These are phyloP conservation scores for Orestias chungarensis DNA, from an alignment of 2,797 vertebrate genomes.

Conservation along the genomic window DNA sequence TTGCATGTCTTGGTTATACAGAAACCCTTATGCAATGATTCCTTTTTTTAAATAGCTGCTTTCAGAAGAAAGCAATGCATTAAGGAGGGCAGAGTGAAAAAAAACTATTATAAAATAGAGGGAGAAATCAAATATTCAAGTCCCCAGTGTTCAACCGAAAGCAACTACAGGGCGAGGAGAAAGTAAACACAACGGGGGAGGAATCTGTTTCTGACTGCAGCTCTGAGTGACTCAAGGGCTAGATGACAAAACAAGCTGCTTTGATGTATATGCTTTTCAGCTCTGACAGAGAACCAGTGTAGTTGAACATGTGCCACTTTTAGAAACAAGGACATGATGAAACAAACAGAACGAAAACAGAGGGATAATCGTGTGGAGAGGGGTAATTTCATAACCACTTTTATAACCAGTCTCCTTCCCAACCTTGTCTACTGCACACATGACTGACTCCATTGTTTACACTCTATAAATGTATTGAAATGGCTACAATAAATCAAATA, in stretches of 20 bases:
- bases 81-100: background rate
- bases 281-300: conserved; percentile 33
- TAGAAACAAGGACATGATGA: conserved; percentile 40
- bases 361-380: conserved; percentile 15
- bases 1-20: conserved; percentile 21
- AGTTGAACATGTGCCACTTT: conserved; percentile 55
- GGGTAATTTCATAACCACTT: conserved; percentile 22
- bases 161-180: conserved; percentile 28
- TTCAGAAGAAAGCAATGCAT: background rate
- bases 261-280: conserved; percentile 59
- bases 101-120: conserved; percentile 11
- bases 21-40: background rate
- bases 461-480: background rate
- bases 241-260: conserved; percentile 62
- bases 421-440: background rate
- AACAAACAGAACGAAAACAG: conserved; percentile 21
- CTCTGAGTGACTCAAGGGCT: conserved; percentile 38
- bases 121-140: conserved; percentile 23
- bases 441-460: background rate
- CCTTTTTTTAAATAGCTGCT: background rate
- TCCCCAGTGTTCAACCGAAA: conserved; percentile 28
- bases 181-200: conserved; percentile 19
- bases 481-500: background rate
- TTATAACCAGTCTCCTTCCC: background rate
- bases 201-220: conserved; percentile 69